A percentile compares a stretch with the other conserved stretches of the same genome.
These are phyloP conservation scores for Otocyon megalotis DNA, from an alignment of 2,113 vertebrate species.

Conservation along the genomic window DNA sequence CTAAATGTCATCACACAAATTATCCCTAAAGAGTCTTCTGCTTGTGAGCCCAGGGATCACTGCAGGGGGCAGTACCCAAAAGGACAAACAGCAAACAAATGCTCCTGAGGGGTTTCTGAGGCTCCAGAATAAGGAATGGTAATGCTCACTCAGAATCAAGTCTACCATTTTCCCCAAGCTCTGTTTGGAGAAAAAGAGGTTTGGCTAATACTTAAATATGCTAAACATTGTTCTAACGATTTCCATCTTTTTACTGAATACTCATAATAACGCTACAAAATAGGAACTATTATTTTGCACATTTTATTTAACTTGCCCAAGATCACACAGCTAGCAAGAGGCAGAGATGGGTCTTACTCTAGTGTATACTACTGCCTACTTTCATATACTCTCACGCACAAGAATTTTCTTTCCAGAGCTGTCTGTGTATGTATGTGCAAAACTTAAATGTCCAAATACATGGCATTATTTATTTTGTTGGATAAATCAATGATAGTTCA, in stretches of 20 bases:
- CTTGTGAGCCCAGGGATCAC: not conserved
- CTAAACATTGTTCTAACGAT: not conserved
- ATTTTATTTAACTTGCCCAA: not conserved
- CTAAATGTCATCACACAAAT: not conserved
- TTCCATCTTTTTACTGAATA: slow-evolving; percentile 4
- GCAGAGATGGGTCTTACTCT: not conserved
- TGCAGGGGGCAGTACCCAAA: not conserved
- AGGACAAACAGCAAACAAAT: not conserved
- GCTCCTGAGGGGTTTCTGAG: not conserved
- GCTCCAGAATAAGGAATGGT: not conserved
- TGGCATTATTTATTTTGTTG: not conserved
- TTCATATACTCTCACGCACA: not conserved
- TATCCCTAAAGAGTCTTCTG: not conserved
- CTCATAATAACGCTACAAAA: not conserved
- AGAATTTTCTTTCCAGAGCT: not conserved
- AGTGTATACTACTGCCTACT: not conserved
- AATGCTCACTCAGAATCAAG: not conserved
- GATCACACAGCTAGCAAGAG: not conserved
- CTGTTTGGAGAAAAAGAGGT: not conserved
- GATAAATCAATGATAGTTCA: not conserved
- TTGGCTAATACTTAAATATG: not conserved
- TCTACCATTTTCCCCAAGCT: not conserved
- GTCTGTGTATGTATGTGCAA: not conserved
- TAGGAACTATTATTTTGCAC: not conserved
- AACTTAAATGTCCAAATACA: not conserved